Conservation (phyloP, 1,140 invertebrate species). For the Chrysomallon squamiferum region DNA sequence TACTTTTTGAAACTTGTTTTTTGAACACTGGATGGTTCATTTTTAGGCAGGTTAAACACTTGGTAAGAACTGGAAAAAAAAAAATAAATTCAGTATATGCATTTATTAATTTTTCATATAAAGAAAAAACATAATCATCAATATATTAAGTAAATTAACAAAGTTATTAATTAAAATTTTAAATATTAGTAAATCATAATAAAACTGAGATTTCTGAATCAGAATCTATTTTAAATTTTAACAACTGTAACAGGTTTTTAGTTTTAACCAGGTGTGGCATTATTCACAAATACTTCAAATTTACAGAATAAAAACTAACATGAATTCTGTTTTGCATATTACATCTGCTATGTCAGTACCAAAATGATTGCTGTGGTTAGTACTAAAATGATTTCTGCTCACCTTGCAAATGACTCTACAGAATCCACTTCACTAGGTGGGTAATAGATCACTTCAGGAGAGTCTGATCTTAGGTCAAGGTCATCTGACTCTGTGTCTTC, state of each 20-base stretch:
- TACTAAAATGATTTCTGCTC: background rate
- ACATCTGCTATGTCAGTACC: too few species aligned
- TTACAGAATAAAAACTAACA: too few species aligned
- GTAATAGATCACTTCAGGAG: constrained; percentile 49
- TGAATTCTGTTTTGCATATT: too few species aligned
- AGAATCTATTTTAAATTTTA: too few species aligned
- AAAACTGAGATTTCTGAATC: too few species aligned
- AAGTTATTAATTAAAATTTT: background rate
- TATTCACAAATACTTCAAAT: too few species aligned
- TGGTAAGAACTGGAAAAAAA: constrained; percentile 40
- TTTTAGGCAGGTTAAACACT: constrained; percentile 20
- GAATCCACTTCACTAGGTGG: constrained; percentile 45
- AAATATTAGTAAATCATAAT: background rate
- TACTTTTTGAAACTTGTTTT: background rate
- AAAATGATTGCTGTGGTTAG: too few species aligned
- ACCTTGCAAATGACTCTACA: constrained; percentile 38
- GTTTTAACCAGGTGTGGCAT: too few species aligned
- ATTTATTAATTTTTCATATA: background rate
- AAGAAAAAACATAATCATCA: background rate
- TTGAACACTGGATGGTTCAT: background rate
- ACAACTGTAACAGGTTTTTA: too few species aligned
- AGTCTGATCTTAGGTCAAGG: constrained; percentile 26
- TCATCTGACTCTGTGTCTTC: constrained; percentile 47
- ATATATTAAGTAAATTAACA: background rate
- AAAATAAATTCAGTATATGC: too few species aligned